Conservation (phyloP, 2,113 vertebrate species). For the Paedocypris sp. region DNA sequence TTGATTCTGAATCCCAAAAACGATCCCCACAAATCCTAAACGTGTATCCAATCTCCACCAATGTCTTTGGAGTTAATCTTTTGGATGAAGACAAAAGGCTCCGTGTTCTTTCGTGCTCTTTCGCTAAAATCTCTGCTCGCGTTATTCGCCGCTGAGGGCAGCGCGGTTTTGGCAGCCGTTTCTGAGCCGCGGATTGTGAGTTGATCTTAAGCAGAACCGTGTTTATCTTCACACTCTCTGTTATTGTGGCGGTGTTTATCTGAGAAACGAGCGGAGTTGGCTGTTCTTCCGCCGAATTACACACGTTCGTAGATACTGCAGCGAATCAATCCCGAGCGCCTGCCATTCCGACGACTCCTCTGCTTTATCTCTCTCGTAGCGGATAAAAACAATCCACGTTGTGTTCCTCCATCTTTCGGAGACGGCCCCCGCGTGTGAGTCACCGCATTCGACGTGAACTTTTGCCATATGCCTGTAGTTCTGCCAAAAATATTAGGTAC, state of each 20-base stretch:
- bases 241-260: conserved; percentile 47
- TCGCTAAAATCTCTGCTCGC: conserved; percentile 23
- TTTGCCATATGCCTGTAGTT: conserved; percentile 57
- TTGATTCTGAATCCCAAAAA: conserved; percentile 47
- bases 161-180: conserved; percentile 17
- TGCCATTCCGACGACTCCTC: conserved; percentile 44
- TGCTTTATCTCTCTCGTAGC: conserved; percentile 37
- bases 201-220: conserved; percentile 50
- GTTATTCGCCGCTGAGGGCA: conserved; percentile 38
- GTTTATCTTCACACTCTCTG: conserved; percentile 39
- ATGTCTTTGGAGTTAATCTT: conserved; percentile 47
- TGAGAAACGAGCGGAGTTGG: conserved; percentile 39
- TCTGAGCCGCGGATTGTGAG: conserved; percentile 25
- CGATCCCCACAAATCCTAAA: conserved; percentile 43
- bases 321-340: conserved; percentile 36
- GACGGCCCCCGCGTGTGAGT: conserved; percentile 42
- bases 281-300: conserved; percentile 32
- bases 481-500: conserved; percentile 59
- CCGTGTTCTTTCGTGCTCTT: conserved; percentile 26
- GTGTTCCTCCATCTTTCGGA: conserved; percentile 37
- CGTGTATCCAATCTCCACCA: conserved; percentile 44
- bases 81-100: conserved; percentile 48
- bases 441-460: conserved; percentile 56
- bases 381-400: background rate
- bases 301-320: conserved; percentile 27